A percentile compares a stretch with the other conserved stretches of the same genome.
phyloP scores from a whole-genome alignment of 2,113 vertebrate species.

The Heterotis niloticus region DNA sequence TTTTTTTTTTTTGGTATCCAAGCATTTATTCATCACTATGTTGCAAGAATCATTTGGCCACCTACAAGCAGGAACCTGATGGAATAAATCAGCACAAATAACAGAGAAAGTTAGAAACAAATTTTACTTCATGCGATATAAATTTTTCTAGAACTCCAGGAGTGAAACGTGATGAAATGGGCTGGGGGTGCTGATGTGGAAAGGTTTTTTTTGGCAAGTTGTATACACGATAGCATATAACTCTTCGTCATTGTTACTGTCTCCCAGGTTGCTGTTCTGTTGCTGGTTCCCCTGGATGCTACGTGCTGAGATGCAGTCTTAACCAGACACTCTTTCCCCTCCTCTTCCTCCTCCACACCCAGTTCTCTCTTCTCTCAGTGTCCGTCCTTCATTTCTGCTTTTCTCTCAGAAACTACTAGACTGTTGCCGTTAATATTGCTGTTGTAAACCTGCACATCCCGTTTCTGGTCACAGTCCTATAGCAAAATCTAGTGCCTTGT shows the following conservation, averaged over 20 bases:
- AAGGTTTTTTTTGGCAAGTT: background rate
- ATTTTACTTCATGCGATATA: no score
- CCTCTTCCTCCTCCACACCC: conserved; percentile 8
- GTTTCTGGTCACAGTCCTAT: conserved; percentile 50
- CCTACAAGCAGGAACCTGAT: no score
- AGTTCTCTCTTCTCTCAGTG: conserved; percentile 37
- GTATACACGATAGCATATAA: background rate
- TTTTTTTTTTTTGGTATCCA: background rate
- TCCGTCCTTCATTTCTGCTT: conserved; percentile 36
- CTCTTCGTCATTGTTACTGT: background rate
- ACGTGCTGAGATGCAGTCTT: conserved; percentile 88
- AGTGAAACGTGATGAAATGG: background rate
- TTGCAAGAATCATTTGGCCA: background rate
- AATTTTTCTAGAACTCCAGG: background rate
- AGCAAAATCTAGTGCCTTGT: conserved; percentile 73
- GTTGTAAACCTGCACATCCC: conserved; percentile 29
- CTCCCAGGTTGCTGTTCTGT: conserved; percentile 84
- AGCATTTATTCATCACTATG: background rate
- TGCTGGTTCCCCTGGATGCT: conserved; percentile 97
- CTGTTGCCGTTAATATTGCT: conserved; percentile 35
- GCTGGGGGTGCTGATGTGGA: background rate
- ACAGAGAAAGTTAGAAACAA: no score
- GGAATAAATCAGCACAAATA: no score
- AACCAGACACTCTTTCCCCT: conserved; percentile 48
- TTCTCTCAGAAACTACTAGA: conserved; percentile 37